Evolutionary conservation across 2,888 invertebrate species (phyloP).

Genomic region (Clanis bilineata): DNA sequence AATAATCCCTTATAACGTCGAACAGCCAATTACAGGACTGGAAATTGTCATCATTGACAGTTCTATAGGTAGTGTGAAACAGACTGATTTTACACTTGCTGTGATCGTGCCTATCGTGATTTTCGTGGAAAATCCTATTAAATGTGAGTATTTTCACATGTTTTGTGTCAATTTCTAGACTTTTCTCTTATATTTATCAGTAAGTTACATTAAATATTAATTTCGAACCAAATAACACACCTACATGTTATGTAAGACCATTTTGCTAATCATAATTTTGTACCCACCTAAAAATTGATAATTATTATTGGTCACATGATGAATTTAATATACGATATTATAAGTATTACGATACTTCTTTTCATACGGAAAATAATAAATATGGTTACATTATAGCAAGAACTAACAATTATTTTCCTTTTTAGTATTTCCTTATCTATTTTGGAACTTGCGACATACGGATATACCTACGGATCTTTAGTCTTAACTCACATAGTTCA

Average conservation of each 20-base stretch:
- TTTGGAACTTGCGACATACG: no score
- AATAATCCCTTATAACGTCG: background rate
- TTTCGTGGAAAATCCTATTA: slow-evolving; percentile 28
- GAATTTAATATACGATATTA: no score
- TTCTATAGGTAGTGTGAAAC: slow-evolving; percentile 24
- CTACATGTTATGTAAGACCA: slow-evolving; percentile 41
- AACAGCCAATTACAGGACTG: slow-evolving; percentile 2
- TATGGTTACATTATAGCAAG: no score
- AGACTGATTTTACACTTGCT: slow-evolving; percentile 35
- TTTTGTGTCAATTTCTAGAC: background rate
- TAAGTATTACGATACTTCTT: no score
- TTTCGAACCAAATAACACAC: slow-evolving; percentile 12
- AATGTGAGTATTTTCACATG: slow-evolving; percentile 34
- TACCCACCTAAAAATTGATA: background rate
- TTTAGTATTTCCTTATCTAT: no score
- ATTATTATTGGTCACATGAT: background rate
- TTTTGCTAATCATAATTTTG: slow-evolving; percentile 22
- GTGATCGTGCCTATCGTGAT: slow-evolving; percentile 29
- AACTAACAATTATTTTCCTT: no score
- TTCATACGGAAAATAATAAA: no score
- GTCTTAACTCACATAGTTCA: no score
- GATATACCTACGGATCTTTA: no score
- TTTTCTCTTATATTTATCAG: no score
- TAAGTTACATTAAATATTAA: background rate
- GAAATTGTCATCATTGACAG: slow-evolving; percentile 3